Evolutionary conservation across 2,888 invertebrate species (phyloP).

Genomic region (Lithosia quadra): DNA sequence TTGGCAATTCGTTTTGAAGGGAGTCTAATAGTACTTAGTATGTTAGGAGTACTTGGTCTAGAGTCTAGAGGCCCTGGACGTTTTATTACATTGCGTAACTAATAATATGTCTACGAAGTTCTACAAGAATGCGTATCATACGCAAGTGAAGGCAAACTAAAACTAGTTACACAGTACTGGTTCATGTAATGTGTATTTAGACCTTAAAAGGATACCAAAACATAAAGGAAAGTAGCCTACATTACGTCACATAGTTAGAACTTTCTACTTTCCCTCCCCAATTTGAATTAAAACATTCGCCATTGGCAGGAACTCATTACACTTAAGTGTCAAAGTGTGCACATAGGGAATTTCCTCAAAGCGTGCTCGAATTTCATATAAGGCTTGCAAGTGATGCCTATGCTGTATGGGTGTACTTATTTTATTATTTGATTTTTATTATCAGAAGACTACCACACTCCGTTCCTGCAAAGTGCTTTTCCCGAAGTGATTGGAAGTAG

Average conservation of each 20-base stretch:
- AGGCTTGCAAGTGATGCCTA: background rate
- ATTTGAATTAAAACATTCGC: background rate
- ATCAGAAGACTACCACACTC: no score
- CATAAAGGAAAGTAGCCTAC: constrained; percentile 10
- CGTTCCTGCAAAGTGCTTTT: no score
- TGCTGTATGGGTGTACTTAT: no score
- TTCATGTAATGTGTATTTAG: constrained; percentile 12
- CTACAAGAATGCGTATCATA: constrained; percentile 9
- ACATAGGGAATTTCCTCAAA: background rate
- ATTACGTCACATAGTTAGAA: constrained; percentile 10
- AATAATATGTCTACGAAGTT: constrained; percentile 8
- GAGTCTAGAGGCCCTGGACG: background rate
- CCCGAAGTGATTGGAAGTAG: no score
- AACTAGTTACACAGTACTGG: constrained; percentile 9
- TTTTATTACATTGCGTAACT: constrained; percentile 13
- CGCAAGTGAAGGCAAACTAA: constrained; percentile 12
- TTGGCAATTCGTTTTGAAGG: no score
- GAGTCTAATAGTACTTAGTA: no score
- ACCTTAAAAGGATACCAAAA: constrained; percentile 2
- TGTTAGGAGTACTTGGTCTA: no score
- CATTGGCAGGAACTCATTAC: constrained; percentile 2
- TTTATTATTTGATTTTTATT: no score
- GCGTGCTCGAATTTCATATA: background rate
- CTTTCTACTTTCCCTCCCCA: constrained; percentile 12
- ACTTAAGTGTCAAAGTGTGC: background rate